phyloP scores from a whole-genome alignment of 2,797 vertebrate species.

The Naso thynnoides region DNA sequence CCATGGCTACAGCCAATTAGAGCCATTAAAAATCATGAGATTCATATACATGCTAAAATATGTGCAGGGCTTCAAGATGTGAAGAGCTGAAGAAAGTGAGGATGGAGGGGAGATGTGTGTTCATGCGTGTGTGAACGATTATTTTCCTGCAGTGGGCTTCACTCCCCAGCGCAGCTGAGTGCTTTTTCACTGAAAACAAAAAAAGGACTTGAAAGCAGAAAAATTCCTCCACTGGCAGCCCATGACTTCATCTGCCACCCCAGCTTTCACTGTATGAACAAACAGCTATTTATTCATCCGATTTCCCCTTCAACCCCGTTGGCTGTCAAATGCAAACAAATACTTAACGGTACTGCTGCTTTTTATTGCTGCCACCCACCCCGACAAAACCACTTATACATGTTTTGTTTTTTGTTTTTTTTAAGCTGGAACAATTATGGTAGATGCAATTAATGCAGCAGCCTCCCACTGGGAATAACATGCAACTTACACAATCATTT shows the following conservation, averaged over 20 bases:
- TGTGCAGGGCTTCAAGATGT: slow-evolving; percentile 44
- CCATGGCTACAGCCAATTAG: slow-evolving; percentile 72
- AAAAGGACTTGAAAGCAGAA: slow-evolving; percentile 46
- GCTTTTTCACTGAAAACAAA: slow-evolving; percentile 42
- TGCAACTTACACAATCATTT: slow-evolving; percentile 28
- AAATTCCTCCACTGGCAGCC: slow-evolving; percentile 28
- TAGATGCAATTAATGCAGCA: slow-evolving; percentile 27
- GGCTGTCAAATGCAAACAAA: slow-evolving; percentile 52
- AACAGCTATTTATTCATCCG: slow-evolving; percentile 57
- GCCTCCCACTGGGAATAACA: slow-evolving; percentile 31
- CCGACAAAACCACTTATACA: slow-evolving; percentile 29
- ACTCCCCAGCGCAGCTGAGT: slow-evolving; percentile 24
- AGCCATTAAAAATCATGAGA: slow-evolving; percentile 72
- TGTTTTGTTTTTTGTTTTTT: slow-evolving; percentile 12
- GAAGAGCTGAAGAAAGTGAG: slow-evolving; percentile 50
- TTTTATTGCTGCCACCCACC: slow-evolving; percentile 53
- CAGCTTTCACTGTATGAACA: slow-evolving; percentile 37
- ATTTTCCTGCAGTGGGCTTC: slow-evolving; percentile 16
- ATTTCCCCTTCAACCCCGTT: slow-evolving; percentile 44
- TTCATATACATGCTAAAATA: slow-evolving; percentile 75
- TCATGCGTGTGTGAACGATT: slow-evolving; percentile 6
- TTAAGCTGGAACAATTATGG: slow-evolving; percentile 30
- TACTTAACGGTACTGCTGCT: slow-evolving; percentile 16
- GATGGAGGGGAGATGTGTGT: slow-evolving; percentile 26
- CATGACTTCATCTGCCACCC: slow-evolving; percentile 36